Percentiles rank a stretch among this genome's conserved stretches.
Evolutionary conservation across 2,113 vertebrate species (phyloP).

Genomic region (Ictidomys tridecemlineatus): DNA sequence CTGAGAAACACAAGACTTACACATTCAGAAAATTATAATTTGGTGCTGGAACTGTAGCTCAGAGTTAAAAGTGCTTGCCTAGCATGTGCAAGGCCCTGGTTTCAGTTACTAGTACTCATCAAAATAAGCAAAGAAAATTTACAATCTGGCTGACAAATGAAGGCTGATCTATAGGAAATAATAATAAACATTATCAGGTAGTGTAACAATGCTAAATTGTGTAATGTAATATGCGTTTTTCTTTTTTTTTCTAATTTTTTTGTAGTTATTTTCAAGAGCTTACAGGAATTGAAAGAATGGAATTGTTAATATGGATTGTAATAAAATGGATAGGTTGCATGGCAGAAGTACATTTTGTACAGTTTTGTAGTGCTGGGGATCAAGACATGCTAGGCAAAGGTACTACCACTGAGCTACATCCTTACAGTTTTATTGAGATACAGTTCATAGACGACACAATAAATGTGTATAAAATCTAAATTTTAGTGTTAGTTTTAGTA

Average conservation of each 20-base stretch:
- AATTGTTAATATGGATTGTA: not conserved
- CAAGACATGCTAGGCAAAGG: no score
- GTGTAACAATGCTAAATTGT: not conserved
- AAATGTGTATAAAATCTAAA: no score
- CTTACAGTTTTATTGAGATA: not conserved
- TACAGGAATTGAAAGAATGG: not conserved
- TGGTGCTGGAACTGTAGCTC: not conserved
- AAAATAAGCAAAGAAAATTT: not conserved
- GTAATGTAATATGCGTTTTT: not conserved
- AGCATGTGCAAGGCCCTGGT: not conserved
- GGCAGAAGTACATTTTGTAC: not conserved
- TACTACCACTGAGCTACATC: no score
- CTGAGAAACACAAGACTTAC: constrained; percentile 41
- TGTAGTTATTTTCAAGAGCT: not conserved
- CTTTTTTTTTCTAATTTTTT: not conserved
- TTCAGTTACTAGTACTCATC: not conserved
- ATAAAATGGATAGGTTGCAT: not conserved
- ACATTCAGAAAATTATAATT: constrained; percentile 33
- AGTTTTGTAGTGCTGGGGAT: no score
- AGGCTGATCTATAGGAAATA: not conserved
- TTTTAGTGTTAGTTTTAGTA: no score
- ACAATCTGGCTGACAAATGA: not conserved
- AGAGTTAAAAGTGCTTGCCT: no score
- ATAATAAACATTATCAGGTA: not conserved
- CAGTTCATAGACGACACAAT: not conserved